A percentile compares a stretch with the other conserved stretches of the same genome.
Conservation (phyloP, 2,888 invertebrate species). For the Chrysomela aeneicollis region DNA sequence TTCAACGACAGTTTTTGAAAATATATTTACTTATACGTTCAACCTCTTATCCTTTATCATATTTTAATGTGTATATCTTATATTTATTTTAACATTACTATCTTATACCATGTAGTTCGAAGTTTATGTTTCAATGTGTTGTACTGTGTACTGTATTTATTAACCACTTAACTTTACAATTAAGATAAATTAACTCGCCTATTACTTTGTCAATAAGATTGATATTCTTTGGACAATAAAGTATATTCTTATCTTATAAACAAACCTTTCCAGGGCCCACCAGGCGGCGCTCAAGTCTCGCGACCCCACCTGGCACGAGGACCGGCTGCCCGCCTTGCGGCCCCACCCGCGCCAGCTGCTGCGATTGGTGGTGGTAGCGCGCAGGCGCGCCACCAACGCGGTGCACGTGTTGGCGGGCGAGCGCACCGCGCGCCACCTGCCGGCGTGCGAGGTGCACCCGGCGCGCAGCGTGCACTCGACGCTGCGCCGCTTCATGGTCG, state of each 20-base stretch:
- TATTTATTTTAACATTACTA: too few species aligned
- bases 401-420: conserved; percentile 88
- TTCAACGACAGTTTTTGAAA: too few species aligned
- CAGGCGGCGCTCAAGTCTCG: conserved; percentile 44
- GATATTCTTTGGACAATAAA: background rate
- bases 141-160: too few species aligned
- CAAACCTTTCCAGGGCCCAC: conserved; percentile 51
- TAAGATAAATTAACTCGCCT: too few species aligned
- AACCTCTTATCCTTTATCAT: too few species aligned
- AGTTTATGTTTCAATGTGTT: too few species aligned
- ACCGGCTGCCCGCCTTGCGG: conserved; percentile 74
- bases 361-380: conserved; percentile 80
- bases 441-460: conserved; percentile 88
- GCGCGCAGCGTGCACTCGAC: conserved; percentile 86
- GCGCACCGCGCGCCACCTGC: conserved; percentile 83
- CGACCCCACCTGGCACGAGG: conserved; percentile 71
- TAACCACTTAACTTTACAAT: too few species aligned
- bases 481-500: conserved; percentile 87
- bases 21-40: too few species aligned
- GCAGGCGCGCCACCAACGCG: conserved; percentile 82
- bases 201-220: too few species aligned
- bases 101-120: too few species aligned
- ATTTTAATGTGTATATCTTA: too few species aligned
- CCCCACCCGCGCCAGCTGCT: conserved; percentile 78
- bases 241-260: too few species aligned